Evolutionary conservation across 2,888 invertebrate species (phyloP), one percentile per base, ranked within the genome.

Genomic region (Erebia ligea): DNA sequence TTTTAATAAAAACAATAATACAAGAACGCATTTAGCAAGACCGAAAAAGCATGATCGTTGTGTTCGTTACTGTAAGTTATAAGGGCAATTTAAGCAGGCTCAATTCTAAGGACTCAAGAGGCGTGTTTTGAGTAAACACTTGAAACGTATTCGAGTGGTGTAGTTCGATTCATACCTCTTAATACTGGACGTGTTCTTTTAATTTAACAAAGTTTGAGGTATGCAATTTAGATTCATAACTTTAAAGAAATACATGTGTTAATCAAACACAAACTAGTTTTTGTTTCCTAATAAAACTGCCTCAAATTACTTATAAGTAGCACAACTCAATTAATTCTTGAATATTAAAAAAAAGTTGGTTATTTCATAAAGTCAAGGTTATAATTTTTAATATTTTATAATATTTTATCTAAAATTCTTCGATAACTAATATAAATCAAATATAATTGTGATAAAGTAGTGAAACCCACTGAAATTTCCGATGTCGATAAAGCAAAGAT

Each of bases 121-220:
- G 87, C 87, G 84, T 88, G 86, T 90, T 91, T 90, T 87, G 84
- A 90, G 89, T 89, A 91, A 91, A 91, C 90, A 89, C 91, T 87
- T 84, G 48, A 87, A 64, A 82, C 80, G 85, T 86, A 67, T 86
- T 84, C 80, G 78, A 81, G 75, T 76, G 75, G 69, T 83, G 45
- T 79, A 81, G 76, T 69, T 57, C 68, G 80, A 19, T 63, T 67
- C n/a, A 80, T 68, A 70, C 64, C 69, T 82, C 77, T 89, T 90
- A 89, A 86, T 90, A 84, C 80, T 86, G 79, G 72, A 19, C 6
- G 4, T 45, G 17, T 15, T 52, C 1, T 21, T 52, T n/a, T n/a
- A 52, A 52, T 52, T 15, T n/a, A 8, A n/a, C 8, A 52, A 45
- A 13, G 45, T 45, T 45, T 45, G 1, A 13, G 3, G 45, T 45